Conservation (phyloP, 2,113 vertebrate species). For the Labeo rohita region DNA sequence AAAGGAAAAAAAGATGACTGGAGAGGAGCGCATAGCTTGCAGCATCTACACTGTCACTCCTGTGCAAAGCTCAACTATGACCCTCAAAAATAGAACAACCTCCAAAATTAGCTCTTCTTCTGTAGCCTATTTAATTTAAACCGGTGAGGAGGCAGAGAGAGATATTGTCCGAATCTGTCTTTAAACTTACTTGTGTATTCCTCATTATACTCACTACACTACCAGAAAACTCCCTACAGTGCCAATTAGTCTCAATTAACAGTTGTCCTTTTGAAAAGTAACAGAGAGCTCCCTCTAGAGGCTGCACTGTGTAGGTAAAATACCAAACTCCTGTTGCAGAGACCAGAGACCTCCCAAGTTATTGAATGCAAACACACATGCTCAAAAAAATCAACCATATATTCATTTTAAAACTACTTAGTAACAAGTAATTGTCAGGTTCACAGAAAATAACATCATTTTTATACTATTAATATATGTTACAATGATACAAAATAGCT, state of each 20-base stretch:
- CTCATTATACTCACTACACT: slow-evolving; percentile 40
- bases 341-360: background rate
- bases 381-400: background rate
- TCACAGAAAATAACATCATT: background rate
- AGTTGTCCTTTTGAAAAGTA: slow-evolving; percentile 63
- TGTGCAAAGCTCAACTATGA: slow-evolving; percentile 7
- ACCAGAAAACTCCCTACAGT: slow-evolving; percentile 53
- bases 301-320: slow-evolving; percentile 63
- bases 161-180: slow-evolving; percentile 54
- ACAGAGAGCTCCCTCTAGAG: slow-evolving; percentile 80
- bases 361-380: background rate
- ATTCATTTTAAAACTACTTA: background rate
- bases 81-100: slow-evolving; percentile 38
- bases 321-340: slow-evolving; percentile 24
- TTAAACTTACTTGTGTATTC: slow-evolving; percentile 24
- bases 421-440: background rate
- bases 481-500: background rate
- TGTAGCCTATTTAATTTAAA: slow-evolving; percentile 55
- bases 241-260: slow-evolving; percentile 78
- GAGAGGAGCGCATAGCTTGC: slow-evolving; percentile 34
- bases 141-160: slow-evolving; percentile 60
- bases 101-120: slow-evolving; percentile 51
- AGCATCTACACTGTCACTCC: slow-evolving; percentile 42
- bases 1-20: background rate
- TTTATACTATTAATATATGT: background rate